A percentile compares a stretch with the other conserved stretches of the same genome.
phyloP scores from a whole-genome alignment of 1,140 invertebrate species.

The Cyphomyrmex costatus region DNA sequence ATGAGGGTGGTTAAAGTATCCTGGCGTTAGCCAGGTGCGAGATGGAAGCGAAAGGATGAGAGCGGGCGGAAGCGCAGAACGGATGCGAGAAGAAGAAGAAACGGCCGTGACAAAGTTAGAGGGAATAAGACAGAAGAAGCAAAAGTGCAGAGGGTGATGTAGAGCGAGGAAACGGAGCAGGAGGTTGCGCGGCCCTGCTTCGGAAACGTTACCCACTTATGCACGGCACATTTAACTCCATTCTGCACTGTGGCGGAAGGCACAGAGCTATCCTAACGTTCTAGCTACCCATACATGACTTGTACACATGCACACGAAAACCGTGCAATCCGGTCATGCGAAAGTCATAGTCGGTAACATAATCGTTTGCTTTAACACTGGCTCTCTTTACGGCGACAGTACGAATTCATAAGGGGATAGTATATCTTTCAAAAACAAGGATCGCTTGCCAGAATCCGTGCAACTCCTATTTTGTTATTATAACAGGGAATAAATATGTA shows the following conservation, averaged over 20 bases:
- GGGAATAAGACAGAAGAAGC: constrained; percentile 55
- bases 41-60: background rate
- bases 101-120: background rate
- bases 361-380: constrained; percentile 57
- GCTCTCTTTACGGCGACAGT: background rate
- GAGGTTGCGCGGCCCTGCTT: constrained; percentile 56
- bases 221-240: constrained; percentile 80
- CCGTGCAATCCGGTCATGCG: constrained; percentile 19
- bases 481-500: background rate
- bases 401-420: constrained; percentile 13
- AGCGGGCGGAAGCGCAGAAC: constrained; percentile 17
- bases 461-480: background rate
- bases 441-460: background rate
- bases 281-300: constrained; percentile 30
- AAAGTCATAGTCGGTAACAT: constrained; percentile 38
- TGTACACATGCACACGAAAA: constrained; percentile 13
- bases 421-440: background rate
- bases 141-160: background rate
- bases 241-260: constrained; percentile 63
- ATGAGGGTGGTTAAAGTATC: constrained; percentile 9
- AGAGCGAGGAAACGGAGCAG: constrained; percentile 56
- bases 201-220: constrained; percentile 79
- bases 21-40: constrained; percentile 26
- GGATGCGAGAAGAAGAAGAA: constrained; percentile 23
- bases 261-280: background rate